A percentile compares a stretch with the other conserved stretches of the same genome.
These are phyloP conservation scores for Peromyscus nudipes DNA, from an alignment of 2,797 vertebrate genomes.

Conservation along the genomic window DNA sequence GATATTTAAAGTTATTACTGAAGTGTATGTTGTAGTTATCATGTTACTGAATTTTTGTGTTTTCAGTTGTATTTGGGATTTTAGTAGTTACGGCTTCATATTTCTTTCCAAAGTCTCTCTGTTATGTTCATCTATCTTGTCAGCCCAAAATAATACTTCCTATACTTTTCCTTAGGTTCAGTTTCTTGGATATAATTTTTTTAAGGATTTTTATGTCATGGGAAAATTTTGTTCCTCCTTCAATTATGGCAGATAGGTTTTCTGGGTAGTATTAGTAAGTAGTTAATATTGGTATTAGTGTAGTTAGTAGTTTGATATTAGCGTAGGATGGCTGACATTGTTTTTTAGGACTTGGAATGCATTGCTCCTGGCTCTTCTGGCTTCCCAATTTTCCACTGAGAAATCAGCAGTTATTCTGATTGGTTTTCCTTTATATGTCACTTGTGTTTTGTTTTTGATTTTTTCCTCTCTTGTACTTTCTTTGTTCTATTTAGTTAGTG, in stretches of 20 bases:
- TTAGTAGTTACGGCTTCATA: too few relatives aligned
- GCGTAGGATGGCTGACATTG: not conserved
- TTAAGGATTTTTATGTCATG: not conserved
- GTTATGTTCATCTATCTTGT: not conserved
- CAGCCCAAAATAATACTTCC: not conserved
- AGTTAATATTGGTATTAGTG: not conserved
- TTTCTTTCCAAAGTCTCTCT: not conserved
- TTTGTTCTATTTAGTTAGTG: not conserved
- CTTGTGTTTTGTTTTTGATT: not conserved
- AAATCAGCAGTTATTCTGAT: too few relatives aligned
- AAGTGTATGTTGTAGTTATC: too few relatives aligned
- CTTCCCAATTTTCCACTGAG: not conserved
- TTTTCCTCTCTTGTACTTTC: not conserved
- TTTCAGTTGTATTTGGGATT: too few relatives aligned
- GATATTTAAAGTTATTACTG: too few relatives aligned
- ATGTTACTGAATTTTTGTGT: too few relatives aligned
- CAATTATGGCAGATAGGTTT: not conserved
- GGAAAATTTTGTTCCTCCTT: not conserved
- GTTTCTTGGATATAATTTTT: not conserved
- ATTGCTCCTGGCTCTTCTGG: not conserved
- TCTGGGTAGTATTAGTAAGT: not conserved
- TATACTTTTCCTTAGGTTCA: not conserved
- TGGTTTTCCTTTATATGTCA: not conserved
- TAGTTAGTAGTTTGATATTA: not conserved
- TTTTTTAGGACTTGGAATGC: not conserved